Percentiles rank a stretch among this genome's conserved stretches.
These are phyloP conservation scores for Anoplopoma fimbria DNA, from an alignment of 2,113 vertebrate species.

Conservation along the genomic window DNA sequence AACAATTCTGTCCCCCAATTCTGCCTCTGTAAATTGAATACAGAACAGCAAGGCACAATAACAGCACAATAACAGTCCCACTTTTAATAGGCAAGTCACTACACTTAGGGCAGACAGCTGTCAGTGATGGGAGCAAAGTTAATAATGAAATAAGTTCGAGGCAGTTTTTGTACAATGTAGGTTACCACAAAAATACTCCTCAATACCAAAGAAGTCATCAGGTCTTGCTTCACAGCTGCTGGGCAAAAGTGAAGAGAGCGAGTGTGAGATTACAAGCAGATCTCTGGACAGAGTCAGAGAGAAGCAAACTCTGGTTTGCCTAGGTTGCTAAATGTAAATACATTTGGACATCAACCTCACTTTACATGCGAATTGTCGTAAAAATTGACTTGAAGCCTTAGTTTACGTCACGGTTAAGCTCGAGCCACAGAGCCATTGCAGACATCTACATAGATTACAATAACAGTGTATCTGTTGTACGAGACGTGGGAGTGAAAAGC, in stretches of 20 bases:
- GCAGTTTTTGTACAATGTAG: neutral
- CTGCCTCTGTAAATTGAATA: neutral
- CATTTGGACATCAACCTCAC: neutral
- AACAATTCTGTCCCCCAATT: neutral
- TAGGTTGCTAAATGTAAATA: too few species aligned
- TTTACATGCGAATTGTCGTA: neutral
- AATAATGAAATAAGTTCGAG: neutral
- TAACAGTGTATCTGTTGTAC: neutral
- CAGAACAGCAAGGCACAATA: neutral
- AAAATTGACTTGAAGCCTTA: neutral
- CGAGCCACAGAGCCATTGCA: too few species aligned
- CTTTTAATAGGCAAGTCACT: neutral
- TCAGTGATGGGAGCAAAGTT: neutral
- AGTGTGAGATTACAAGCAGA: too few species aligned
- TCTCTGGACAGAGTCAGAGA: too few species aligned
- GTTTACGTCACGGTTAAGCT: neutral
- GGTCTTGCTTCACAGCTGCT: too few species aligned
- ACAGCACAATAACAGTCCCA: neutral
- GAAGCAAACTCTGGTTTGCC: too few species aligned
- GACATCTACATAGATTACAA: neutral
- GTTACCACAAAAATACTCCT: too few species aligned
- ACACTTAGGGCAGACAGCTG: neutral
- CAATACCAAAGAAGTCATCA: too few species aligned
- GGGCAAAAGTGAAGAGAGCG: too few species aligned
- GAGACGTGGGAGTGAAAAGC: neutral